Conservation (phyloP, 2,888 invertebrate genomes). For the Mimumesa dahlbomi region DNA sequence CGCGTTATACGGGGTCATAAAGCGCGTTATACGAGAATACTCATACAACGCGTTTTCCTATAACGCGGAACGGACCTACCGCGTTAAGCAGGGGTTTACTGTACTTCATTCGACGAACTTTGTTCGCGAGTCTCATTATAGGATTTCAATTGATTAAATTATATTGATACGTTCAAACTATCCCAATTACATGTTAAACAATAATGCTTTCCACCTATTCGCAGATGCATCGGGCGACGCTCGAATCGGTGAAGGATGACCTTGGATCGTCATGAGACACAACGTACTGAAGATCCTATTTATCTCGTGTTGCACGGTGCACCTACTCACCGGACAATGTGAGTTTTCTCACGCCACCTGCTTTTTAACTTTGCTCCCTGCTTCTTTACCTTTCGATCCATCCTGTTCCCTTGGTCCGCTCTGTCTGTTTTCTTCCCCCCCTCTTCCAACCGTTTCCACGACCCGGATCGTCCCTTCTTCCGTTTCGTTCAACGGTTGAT, state of each 20-base stretch:
- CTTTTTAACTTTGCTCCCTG: neutral
- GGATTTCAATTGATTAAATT: no score
- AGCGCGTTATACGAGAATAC: no score
- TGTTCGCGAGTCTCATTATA: no score
- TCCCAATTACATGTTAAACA: no score
- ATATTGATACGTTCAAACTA: no score
- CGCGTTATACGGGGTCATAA: no score
- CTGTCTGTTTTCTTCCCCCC: neutral
- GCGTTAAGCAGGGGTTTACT: no score
- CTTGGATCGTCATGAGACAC: constrained; percentile 74
- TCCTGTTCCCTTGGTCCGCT: neutral
- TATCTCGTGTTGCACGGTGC: constrained; percentile 67
- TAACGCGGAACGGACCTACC: no score
- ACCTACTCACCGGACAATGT: constrained; percentile 69
- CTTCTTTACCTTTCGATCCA: neutral
- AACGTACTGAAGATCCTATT: constrained; percentile 69
- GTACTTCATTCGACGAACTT: no score
- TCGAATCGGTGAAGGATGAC: constrained; percentile 72
- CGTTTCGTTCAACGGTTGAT: constrained; percentile 46
- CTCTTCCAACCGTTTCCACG: neutral
- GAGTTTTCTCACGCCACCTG: constrained; percentile 39
- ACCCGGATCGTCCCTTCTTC: constrained; percentile 20
- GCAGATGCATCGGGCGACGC: constrained; percentile 72
- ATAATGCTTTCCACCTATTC: no score
- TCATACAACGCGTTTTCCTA: no score